Conservation (phyloP, 92 coral and sea anemone species). For the Virgularia gustaviana region DNA sequence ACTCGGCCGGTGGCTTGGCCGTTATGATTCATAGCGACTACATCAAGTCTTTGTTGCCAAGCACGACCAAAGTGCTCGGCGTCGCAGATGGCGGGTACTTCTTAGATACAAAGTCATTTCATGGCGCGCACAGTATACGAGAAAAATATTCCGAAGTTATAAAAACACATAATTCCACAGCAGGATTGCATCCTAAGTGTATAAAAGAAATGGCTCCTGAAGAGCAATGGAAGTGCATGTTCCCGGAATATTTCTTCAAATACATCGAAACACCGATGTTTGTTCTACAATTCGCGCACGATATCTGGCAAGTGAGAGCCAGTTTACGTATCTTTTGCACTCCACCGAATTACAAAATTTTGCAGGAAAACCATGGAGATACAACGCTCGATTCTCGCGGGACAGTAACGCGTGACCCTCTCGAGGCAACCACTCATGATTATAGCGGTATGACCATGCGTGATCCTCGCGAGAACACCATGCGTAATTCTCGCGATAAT, state of each 20-base stretch:
- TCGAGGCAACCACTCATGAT: conserved; percentile 8
- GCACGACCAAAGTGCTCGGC: conserved; percentile 74
- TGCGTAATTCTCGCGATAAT: too few species aligned
- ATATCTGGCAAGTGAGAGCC: conserved; percentile 88
- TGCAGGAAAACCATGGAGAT: conserved; percentile 25
- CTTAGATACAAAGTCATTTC: conserved; percentile 64
- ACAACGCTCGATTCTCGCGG: conserved; percentile 32
- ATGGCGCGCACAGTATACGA: conserved; percentile 64
- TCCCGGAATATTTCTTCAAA: conserved; percentile 80
- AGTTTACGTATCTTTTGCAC: conserved; percentile 76
- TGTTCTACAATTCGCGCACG: conserved; percentile 89
- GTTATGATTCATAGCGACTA: conserved; percentile 87
- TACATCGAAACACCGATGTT: conserved; percentile 79
- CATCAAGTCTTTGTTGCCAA: conserved; percentile 69
- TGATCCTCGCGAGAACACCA: conserved; percentile 21
- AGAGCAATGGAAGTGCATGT: conserved; percentile 85
- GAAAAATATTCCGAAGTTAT: conserved; percentile 70
- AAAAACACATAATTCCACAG: conserved; percentile 67
- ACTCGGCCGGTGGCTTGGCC: conserved; percentile 89
- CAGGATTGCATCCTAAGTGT: conserved; percentile 74
- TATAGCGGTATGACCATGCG: neutral
- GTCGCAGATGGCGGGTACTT: conserved; percentile 90
- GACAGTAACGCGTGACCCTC: conserved; percentile 10
- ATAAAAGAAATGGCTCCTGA: conserved; percentile 47
- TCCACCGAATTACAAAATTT: conserved; percentile 69